Conservation (phyloP, 2,797 vertebrate species). For the Pagetopsis macropterus region DNA sequence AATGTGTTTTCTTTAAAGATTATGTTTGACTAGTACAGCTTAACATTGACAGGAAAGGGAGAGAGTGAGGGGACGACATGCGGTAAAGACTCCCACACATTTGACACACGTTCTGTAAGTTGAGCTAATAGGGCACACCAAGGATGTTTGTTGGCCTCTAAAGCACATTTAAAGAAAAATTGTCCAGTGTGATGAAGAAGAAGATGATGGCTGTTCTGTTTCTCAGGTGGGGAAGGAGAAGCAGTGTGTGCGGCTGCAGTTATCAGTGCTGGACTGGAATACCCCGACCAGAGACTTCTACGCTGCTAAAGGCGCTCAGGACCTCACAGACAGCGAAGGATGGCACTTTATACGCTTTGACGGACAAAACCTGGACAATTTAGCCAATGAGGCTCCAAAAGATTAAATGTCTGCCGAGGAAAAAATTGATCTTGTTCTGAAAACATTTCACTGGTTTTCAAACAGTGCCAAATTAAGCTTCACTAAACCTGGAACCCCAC, state of each 20-base stretch:
- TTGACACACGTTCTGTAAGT: too few relatives aligned
- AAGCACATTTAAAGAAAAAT: neutral
- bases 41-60: too few relatives aligned
- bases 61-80: too few relatives aligned
- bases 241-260: constrained; percentile 82
- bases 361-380: constrained; percentile 69
- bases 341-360: constrained; percentile 85
- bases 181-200: neutral
- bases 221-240: constrained; percentile 80
- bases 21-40: too few relatives aligned
- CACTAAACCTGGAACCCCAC: neutral
- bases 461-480: neutral
- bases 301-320: constrained; percentile 80
- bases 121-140: too few relatives aligned
- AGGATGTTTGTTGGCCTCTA: neutral
- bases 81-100: too few relatives aligned
- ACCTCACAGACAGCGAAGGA: constrained; percentile 84
- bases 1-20: neutral
- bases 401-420: constrained; percentile 19
- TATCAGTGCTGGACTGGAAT: constrained; percentile 87
- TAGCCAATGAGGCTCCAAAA: constrained; percentile 74
- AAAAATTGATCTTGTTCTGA: neutral
- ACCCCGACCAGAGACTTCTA: constrained; percentile 83
- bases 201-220: constrained; percentile 5
- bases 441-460: neutral